Evolutionary conservation across 2,888 invertebrate genomes (phyloP).

Genomic region (Mayetiola destructor): DNA sequence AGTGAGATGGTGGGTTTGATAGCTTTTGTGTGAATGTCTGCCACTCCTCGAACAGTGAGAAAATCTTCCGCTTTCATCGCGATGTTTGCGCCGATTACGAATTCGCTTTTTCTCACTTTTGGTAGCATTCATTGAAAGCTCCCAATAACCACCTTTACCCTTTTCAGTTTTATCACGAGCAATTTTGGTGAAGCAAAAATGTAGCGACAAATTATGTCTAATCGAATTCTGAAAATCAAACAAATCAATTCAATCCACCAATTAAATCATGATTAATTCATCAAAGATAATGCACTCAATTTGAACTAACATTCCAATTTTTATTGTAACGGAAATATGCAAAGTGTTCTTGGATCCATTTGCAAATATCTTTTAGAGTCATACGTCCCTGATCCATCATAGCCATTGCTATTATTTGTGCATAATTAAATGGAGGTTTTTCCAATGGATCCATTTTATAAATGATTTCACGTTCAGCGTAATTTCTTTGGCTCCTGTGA

Average conservation of each 20-base stretch:
- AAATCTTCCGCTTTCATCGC: background rate
- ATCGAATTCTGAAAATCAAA: slow-evolving; percentile 30
- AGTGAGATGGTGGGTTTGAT: background rate
- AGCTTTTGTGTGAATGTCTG: background rate
- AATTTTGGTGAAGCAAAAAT: slow-evolving; percentile 33
- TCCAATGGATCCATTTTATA: slow-evolving; percentile 28
- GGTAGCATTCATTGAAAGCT: slow-evolving; percentile 31
- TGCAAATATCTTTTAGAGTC: slow-evolving; percentile 32
- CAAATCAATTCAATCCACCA: background rate
- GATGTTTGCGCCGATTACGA: slow-evolving; percentile 19
- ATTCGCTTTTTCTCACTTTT: slow-evolving; percentile 32
- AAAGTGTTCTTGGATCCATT: slow-evolving; percentile 34
- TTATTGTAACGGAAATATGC: slow-evolving; percentile 32
- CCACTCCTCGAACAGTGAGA: background rate
- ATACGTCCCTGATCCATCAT: slow-evolving; percentile 32
- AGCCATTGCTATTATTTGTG: slow-evolving; percentile 35
- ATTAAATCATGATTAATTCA: background rate
- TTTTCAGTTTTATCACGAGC: slow-evolving; percentile 32
- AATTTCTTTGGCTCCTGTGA: slow-evolving; percentile 27
- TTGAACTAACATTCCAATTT: slow-evolving; percentile 33
- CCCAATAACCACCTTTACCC: slow-evolving; percentile 35
- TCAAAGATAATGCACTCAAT: background rate
- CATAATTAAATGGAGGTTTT: slow-evolving; percentile 35
- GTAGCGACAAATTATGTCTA: slow-evolving; percentile 32
- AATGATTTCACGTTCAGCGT: slow-evolving; percentile 25